Percentiles rank a stretch among this genome's conserved stretches.
Evolutionary conservation across 2,113 vertebrate species (phyloP).

Genomic region (Antigone vipio): DNA sequence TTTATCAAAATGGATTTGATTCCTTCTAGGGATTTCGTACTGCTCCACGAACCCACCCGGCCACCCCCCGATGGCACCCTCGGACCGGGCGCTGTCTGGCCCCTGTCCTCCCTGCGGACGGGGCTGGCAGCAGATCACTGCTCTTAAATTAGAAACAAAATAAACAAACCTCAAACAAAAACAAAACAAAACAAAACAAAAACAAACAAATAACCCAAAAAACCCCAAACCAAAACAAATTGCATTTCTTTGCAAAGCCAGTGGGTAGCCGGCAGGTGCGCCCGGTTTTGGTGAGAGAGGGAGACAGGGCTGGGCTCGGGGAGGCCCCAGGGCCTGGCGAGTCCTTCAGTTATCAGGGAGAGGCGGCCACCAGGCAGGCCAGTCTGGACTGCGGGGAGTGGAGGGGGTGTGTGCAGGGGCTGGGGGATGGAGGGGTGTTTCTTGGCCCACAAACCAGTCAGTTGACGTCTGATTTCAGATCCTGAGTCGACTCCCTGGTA

Average conservation of each 20-base stretch:
- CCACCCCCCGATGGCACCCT: background rate
- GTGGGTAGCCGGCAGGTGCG: background rate
- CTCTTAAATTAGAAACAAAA: slow-evolving; percentile 8
- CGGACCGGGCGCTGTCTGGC: background rate
- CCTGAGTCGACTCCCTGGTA: slow-evolving; percentile 78
- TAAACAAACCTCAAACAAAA: background rate
- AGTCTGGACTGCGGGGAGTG: too few species aligned
- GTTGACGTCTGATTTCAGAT: slow-evolving; percentile 72
- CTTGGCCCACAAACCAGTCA: slow-evolving; percentile 68
- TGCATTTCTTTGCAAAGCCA: slow-evolving; percentile 38
- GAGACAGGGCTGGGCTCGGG: background rate
- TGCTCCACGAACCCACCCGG: background rate
- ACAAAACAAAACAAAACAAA: background rate
- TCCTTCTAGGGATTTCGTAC: background rate
- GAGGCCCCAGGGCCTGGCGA: background rate
- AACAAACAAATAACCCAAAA: too few species aligned
- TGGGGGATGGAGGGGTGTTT: background rate
- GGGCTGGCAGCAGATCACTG: background rate
- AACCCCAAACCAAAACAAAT: too few species aligned
- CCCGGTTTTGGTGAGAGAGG: background rate
- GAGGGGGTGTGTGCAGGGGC: background rate
- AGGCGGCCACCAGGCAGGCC: background rate
- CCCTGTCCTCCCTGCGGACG: background rate
- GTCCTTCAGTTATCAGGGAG: background rate
- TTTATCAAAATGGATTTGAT: slow-evolving; percentile 55